These are phyloP conservation scores for Orchestia grillus DNA, from an alignment of 1,140 invertebrate species.

Conservation along the genomic window DNA sequence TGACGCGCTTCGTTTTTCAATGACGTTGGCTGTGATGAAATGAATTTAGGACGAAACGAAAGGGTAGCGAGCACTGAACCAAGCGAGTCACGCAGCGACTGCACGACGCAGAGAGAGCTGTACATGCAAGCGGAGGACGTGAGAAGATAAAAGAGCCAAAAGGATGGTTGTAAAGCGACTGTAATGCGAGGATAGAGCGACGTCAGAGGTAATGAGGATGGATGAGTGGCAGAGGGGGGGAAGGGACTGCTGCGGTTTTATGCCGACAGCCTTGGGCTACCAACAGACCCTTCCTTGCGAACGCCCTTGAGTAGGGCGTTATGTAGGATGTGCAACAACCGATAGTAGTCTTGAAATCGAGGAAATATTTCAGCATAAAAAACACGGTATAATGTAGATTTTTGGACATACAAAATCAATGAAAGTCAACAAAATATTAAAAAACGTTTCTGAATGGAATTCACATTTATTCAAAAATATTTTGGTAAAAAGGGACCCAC, in stretches of 20 bases:
- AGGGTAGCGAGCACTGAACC: background rate
- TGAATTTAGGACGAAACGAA: background rate
- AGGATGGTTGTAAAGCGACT: background rate
- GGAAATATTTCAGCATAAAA: background rate
- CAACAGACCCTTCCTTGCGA: background rate
- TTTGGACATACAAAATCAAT: background rate
- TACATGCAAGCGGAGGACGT: background rate
- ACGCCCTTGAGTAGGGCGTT: background rate
- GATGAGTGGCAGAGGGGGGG: background rate
- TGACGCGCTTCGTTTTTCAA: too few species aligned
- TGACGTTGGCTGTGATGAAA: too few species aligned
- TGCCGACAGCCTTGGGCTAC: background rate
- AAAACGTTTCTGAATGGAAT: too few species aligned
- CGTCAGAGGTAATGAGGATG: conserved; percentile 22
- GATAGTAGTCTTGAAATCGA: background rate
- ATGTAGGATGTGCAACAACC: background rate
- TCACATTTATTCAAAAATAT: too few species aligned
- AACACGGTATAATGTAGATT: background rate
- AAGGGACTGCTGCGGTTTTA: background rate
- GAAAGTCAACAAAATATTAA: too few species aligned
- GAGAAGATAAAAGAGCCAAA: background rate
- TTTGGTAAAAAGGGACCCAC: too few species aligned
- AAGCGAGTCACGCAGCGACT: background rate
- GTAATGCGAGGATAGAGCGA: conserved; percentile 39
- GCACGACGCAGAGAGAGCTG: background rate